Evolutionary conservation across 1,140 invertebrate genomes (phyloP).

Genomic region (Conopomorpha cramerella): DNA sequence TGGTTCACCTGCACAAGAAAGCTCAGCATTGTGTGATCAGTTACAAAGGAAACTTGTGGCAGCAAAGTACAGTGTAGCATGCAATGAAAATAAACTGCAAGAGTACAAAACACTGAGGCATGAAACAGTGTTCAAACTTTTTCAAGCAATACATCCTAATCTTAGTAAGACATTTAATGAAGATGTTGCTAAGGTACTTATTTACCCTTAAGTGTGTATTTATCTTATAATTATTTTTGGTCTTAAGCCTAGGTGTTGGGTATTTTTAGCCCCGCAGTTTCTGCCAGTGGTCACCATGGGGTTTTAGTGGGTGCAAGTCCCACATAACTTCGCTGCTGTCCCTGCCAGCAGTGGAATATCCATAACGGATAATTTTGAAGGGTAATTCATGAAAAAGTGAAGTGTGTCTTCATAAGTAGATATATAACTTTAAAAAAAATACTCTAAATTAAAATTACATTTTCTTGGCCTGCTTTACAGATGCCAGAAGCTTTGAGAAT

Average conservation of each 20-base stretch:
- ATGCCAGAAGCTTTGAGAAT: constrained; percentile 9
- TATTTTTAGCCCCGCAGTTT: too few relatives aligned
- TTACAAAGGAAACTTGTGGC: too few relatives aligned
- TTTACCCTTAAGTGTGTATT: constrained; percentile 3
- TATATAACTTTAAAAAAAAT: too few relatives aligned
- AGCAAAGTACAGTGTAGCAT: constrained; percentile 22
- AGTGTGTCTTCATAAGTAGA: too few relatives aligned
- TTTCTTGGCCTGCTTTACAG: constrained; percentile 7
- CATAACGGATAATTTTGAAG: too few relatives aligned
- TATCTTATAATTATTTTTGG: constrained; percentile 6
- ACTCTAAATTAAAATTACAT: too few relatives aligned
- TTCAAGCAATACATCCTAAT: constrained; percentile 17
- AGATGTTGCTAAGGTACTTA: constrained; percentile 15
- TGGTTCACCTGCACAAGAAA: constrained; percentile 12
- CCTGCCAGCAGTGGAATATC: too few relatives aligned
- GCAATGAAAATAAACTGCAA: constrained; percentile 22
- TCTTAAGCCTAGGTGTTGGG: too few relatives aligned
- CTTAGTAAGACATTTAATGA: constrained; percentile 14
- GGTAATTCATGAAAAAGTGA: too few relatives aligned
- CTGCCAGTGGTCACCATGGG: too few relatives aligned
- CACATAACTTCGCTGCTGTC: too few relatives aligned
- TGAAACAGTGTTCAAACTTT: constrained; percentile 16
- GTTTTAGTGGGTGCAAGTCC: too few relatives aligned
- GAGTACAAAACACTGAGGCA: constrained; percentile 25
- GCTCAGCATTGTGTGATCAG: constrained; percentile 27